Conservation (phyloP, 1,140 invertebrate genomes). For the Lepidurus packardi region DNA sequence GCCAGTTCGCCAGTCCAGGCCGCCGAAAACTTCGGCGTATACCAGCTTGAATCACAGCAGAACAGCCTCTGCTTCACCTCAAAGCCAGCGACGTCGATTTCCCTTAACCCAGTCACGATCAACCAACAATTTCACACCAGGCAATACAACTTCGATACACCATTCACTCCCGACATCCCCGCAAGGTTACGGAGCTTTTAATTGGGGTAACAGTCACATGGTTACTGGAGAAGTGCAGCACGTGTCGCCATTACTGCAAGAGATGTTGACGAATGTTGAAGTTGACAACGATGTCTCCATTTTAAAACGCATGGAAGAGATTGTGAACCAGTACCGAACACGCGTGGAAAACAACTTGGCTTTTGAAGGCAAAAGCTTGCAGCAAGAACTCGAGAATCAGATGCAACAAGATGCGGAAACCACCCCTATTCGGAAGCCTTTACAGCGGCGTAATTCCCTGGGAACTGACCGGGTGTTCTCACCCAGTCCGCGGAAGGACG, state of each 20-base stretch:
- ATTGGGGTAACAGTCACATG: background rate
- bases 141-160: background rate
- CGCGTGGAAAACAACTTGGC: constrained; percentile 31
- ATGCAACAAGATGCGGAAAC: background rate
- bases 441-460: background rate
- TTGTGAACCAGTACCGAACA: constrained; percentile 33
- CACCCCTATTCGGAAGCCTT: background rate
- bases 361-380: constrained; percentile 26
- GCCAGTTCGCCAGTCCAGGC: background rate
- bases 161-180: background rate
- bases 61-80: constrained; percentile 29
- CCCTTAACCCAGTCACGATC: background rate
- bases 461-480: background rate
- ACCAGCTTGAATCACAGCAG: background rate
- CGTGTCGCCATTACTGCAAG: constrained; percentile 29
- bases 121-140: background rate
- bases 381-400: constrained; percentile 24
- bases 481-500: background rate
- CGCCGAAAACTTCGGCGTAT: background rate
- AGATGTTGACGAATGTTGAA: constrained; percentile 33
- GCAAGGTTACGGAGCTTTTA: background rate
- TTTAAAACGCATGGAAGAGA: constrained; percentile 33
- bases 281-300: constrained; percentile 34
- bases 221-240: background rate
- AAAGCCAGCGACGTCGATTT: constrained; percentile 1